Percentiles rank a stretch among this genome's conserved stretches.
Evolutionary conservation across 1,140 invertebrate species (phyloP).

Genomic region (Eufriesea mexicana): DNA sequence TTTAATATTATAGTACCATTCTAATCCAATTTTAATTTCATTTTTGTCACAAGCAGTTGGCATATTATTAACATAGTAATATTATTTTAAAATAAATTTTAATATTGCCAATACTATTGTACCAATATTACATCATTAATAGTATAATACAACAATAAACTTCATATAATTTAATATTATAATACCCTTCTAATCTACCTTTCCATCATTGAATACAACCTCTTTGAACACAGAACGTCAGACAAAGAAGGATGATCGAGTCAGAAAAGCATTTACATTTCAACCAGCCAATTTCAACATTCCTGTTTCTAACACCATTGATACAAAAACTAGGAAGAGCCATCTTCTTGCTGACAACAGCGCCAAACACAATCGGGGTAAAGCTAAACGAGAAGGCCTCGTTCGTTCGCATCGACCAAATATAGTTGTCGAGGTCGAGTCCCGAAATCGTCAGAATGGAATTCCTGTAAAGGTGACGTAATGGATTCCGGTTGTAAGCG

Average conservation of each 20-base stretch:
- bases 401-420: slow-evolving; percentile 24
- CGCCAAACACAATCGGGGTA: not conserved
- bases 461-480: slow-evolving; percentile 35
- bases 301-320: not conserved
- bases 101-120: too few species aligned
- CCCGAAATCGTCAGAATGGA: slow-evolving; percentile 38
- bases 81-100: too few species aligned
- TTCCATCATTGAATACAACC: not conserved
- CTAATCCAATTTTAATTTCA: too few species aligned
- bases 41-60: too few species aligned
- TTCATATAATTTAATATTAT: too few species aligned
- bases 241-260: not conserved
- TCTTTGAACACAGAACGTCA: too few species aligned
- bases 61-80: too few species aligned
- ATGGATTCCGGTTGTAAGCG: slow-evolving; percentile 31
- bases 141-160: too few species aligned
- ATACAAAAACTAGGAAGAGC: not conserved
- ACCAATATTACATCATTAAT: too few species aligned
- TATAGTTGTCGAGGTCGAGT: slow-evolving; percentile 29
- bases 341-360: not conserved
- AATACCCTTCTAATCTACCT: too few species aligned
- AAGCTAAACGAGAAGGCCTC: not conserved
- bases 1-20: too few species aligned
- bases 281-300: not conserved
- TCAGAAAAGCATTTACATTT: not conserved